Evolutionary conservation across 35 echinoderm and acorn worm genomes (phyloP).

Genomic region (Heliocidaris tuberculata): DNA sequence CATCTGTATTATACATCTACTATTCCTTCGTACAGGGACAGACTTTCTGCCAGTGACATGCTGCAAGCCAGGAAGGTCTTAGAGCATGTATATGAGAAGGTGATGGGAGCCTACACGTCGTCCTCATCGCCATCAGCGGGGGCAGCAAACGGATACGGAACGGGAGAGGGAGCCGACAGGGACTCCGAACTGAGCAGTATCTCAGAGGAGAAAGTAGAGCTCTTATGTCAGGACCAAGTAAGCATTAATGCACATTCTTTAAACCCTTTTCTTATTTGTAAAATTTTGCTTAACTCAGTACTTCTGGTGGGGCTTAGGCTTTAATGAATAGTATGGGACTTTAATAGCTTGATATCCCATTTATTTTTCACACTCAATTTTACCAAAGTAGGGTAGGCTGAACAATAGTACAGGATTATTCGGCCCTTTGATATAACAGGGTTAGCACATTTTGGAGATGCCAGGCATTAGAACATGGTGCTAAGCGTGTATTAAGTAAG

Average conservation of each 20-base stretch:
- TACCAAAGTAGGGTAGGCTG: too few species aligned
- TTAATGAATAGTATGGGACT: too few species aligned
- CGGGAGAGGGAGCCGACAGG: slow-evolving; percentile 54
- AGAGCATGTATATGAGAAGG: slow-evolving; percentile 94
- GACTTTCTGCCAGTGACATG: slow-evolving; percentile 94
- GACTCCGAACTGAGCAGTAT: slow-evolving; percentile 70
- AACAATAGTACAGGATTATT: too few species aligned
- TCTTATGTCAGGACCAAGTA: slow-evolving; percentile 99
- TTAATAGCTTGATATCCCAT: too few species aligned
- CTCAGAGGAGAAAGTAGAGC: slow-evolving; percentile 95
- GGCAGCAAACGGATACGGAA: slow-evolving; percentile 44
- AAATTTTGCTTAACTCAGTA: neutral
- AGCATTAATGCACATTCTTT: neutral
- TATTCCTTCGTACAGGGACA: slow-evolving; percentile 51
- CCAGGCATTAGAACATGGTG: too few species aligned
- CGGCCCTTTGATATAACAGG: too few species aligned
- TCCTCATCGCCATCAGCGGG: slow-evolving; percentile 51
- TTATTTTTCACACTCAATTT: too few species aligned
- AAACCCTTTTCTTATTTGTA: neutral
- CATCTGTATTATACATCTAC: too few species aligned
- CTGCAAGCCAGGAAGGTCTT: slow-evolving; percentile 87
- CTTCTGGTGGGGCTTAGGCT: too few species aligned
- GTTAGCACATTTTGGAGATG: too few species aligned
- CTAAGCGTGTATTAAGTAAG: too few species aligned
- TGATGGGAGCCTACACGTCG: slow-evolving; percentile 78